Percentiles rank a stretch among this genome's conserved stretches.
phyloP scores from a whole-genome alignment of 2,797 vertebrate genomes.

The Eospalax fontanierii region DNA sequence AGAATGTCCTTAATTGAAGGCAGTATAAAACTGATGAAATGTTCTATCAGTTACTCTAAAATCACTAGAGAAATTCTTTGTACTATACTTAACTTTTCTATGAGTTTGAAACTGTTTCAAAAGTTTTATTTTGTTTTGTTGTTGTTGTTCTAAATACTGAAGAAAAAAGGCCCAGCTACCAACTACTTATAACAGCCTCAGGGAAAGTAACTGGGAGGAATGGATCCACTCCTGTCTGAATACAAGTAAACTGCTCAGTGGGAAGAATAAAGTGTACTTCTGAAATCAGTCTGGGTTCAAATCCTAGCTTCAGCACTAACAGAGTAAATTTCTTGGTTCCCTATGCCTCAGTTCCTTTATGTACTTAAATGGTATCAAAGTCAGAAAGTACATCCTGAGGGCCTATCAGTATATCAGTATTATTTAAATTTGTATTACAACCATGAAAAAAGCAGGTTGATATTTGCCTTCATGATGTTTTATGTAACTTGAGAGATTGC shows the following conservation, averaged over 20 bases:
- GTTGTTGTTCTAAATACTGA: neutral
- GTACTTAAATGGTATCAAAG: neutral
- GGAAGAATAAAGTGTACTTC: neutral
- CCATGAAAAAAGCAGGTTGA: neutral
- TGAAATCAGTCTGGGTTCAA: constrained; percentile 16
- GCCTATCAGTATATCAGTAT: neutral
- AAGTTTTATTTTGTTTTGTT: neutral
- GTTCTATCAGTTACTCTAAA: neutral
- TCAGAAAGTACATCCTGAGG: neutral
- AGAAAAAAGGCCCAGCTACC: constrained; percentile 1
- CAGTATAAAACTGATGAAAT: constrained; percentile 27
- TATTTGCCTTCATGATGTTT: neutral
- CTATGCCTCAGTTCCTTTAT: constrained; percentile 8
- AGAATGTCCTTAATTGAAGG: neutral
- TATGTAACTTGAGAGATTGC: neutral
- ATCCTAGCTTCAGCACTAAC: neutral
- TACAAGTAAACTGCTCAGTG: neutral
- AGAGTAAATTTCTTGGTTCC: neutral
- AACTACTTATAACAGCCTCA: constrained; percentile 10
- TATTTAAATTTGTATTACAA: neutral
- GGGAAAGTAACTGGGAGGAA: neutral
- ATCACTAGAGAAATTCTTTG: constrained; percentile 51
- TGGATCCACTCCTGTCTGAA: neutral
- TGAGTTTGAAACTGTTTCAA: constrained; percentile 57
- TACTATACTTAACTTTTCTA: constrained; percentile 8